These are phyloP conservation scores for Cyprichromis sp. DNA, from an alignment of 2,113 vertebrate species.

Conservation along the genomic window DNA sequence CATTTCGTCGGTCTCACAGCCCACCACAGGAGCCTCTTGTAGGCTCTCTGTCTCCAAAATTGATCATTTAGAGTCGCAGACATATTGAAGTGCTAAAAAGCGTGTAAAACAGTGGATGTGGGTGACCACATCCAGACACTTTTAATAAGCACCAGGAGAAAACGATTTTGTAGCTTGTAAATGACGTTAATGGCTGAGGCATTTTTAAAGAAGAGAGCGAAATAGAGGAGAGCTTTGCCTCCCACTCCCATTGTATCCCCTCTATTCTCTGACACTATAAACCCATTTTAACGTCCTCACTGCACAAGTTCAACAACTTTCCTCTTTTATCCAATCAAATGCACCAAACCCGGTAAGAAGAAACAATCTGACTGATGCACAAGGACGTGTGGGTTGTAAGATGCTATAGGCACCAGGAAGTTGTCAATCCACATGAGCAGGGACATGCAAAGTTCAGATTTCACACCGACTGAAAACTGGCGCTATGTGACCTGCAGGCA, in stretches of 20 bases:
- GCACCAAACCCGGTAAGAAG: not conserved
- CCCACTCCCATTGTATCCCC: not conserved
- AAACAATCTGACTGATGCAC: not conserved
- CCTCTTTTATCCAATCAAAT: not conserved
- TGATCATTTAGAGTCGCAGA: not conserved
- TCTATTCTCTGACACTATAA: not conserved
- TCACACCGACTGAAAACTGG: not conserved
- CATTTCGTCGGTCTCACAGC: not conserved
- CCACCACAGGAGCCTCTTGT: not conserved
- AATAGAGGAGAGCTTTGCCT: slow-evolving; percentile 20
- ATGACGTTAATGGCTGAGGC: slow-evolving; percentile 48
- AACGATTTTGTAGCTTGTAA: slow-evolving; percentile 46
- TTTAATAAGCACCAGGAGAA: slow-evolving; percentile 53
- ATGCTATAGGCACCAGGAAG: not conserved
- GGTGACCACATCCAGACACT: slow-evolving; percentile 5
- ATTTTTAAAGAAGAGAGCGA: slow-evolving; percentile 49
- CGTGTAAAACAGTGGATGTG: slow-evolving; percentile 10
- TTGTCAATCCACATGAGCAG: not conserved
- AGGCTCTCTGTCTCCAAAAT: not conserved
- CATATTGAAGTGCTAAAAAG: not conserved
- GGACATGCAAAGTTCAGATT: not conserved
- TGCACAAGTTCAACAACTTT: not conserved
- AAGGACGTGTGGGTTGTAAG: not conserved
- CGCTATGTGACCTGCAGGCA: not conserved
- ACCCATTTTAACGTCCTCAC: not conserved